A percentile compares a stretch with the other conserved stretches of the same genome.
phyloP scores from a whole-genome alignment of 2,888 invertebrate species.

The Prenolepis imparis region DNA sequence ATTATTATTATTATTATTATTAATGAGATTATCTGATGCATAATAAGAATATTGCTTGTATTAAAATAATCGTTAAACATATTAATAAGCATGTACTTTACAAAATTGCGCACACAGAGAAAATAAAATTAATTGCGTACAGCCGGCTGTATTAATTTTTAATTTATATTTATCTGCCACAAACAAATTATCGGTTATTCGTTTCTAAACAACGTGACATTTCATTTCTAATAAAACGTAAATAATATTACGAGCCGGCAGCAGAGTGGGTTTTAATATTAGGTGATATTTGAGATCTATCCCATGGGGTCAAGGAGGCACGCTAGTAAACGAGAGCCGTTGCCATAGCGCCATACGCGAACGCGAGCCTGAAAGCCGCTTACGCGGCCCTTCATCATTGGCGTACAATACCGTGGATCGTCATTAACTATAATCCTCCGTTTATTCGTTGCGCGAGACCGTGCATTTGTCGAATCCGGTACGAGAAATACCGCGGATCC shows the following conservation, averaged over 20 bases:
- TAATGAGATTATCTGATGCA: background rate
- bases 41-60: background rate
- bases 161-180: background rate
- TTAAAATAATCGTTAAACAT: background rate
- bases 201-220: background rate
- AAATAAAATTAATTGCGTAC: background rate
- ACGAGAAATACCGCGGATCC: slow-evolving; percentile 59
- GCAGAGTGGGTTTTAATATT: slow-evolving; percentile 25
- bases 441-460: slow-evolving; percentile 70
- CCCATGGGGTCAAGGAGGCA: slow-evolving; percentile 60
- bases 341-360: slow-evolving; percentile 65
- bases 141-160: background rate
- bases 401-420: slow-evolving; percentile 74
- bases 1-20: no score
- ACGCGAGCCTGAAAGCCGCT: slow-evolving; percentile 75
- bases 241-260: slow-evolving; percentile 14
- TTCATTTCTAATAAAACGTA: background rate
- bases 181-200: slow-evolving; percentile 20
- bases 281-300: slow-evolving; percentile 67
- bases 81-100: background rate
- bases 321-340: slow-evolving; percentile 65
- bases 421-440: slow-evolving; percentile 77
- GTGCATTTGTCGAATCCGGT: slow-evolving; percentile 68
- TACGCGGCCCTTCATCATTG: slow-evolving; percentile 75
- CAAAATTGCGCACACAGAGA: background rate